A percentile compares a stretch with the other conserved stretches of the same genome.
phyloP scores from a whole-genome alignment of 2,888 invertebrate species.

The Selenia dentaria region DNA sequence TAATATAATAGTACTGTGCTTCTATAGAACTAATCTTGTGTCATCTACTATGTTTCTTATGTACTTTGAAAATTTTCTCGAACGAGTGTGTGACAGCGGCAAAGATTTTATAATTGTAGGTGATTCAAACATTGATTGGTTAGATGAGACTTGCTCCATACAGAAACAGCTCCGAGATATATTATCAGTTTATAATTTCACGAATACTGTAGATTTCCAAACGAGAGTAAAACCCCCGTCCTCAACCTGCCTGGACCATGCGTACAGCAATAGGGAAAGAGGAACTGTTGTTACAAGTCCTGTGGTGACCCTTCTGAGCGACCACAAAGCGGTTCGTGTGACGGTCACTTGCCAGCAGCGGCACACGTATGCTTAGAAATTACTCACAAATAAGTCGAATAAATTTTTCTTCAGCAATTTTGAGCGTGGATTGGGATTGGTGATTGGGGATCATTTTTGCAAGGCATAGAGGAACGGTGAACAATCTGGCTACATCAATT shows the following conservation, averaged over 20 bases:
- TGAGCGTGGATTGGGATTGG: slow-evolving; percentile 1
- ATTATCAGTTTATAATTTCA: not conserved
- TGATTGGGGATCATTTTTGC: not conserved
- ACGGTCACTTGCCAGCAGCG: not conserved
- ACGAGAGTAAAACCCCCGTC: not conserved
- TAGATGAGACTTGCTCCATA: not conserved
- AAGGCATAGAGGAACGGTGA: not conserved
- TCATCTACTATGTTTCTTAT: not conserved
- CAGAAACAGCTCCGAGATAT: not conserved
- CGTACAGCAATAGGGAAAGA: not conserved
- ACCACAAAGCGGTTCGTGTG: slow-evolving; percentile 1
- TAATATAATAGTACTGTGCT: slow-evolving; percentile 3
- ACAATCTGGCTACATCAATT: not conserved
- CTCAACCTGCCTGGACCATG: slow-evolving; percentile 3
- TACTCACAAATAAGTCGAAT: not conserved
- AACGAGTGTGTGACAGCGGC: not conserved
- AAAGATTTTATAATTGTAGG: slow-evolving; percentile 1
- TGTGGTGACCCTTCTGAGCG: not conserved
- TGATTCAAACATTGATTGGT: not conserved
- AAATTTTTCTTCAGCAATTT: not conserved
- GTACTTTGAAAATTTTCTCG: slow-evolving; percentile 3
- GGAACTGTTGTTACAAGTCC: not conserved
- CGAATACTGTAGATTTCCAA: slow-evolving; percentile 1
- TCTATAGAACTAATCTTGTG: slow-evolving; percentile 8
- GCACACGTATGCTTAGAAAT: not conserved